Evolutionary conservation across 2,113 vertebrate species (phyloP), one percentile per base, ranked within the genome.

Genomic region (Nipponia nippon): DNA sequence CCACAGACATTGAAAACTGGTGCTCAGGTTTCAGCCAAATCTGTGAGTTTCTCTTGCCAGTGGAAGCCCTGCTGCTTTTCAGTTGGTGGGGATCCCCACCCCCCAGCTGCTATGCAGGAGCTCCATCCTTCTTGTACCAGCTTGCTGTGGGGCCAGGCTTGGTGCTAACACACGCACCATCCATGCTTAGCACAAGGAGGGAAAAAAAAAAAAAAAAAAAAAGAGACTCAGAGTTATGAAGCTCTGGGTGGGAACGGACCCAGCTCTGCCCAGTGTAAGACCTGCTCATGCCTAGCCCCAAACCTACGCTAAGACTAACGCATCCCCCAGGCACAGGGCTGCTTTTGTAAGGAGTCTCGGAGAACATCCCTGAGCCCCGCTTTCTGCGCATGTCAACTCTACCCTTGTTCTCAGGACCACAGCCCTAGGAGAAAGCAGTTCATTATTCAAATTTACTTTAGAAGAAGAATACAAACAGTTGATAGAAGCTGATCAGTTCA

Each of bases 231-330:
- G 6, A 40, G 13, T 27, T 70, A 62, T 3, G 2, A 87, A 55
- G 1, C 30, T 87, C 65, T 42, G 13, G 6, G n/a, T 30, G 16
- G 40, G 16, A 86, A 70, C 0, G 3, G 29, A n/a, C 14, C 11
- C 58, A 52, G 34, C 22, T 6, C 14, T 58, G 30, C 12, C 29
- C 26, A 13, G 17, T 2, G 10, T 5, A 79, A 80, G 49, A 65
- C 9, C 5, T 0, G 1, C 23, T n/a, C 12, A 3, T 18, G 10
- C 10, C 32, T 30, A 25, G 32, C 21, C 29, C 30, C 23, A 36
- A 49, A 19, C 56, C 40, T 30, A 27, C 23, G 7, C 26, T 6
- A 26, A n/a, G 29, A 25, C 20, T 25, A 15, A 20, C 1, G 14
- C 40, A 56, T 26, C 12, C 18, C 20, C 25, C 34, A 47, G 26